These are phyloP conservation scores for Podarcis lilfordi DNA, from an alignment of 2,797 vertebrate genomes.

Conservation along the genomic window DNA sequence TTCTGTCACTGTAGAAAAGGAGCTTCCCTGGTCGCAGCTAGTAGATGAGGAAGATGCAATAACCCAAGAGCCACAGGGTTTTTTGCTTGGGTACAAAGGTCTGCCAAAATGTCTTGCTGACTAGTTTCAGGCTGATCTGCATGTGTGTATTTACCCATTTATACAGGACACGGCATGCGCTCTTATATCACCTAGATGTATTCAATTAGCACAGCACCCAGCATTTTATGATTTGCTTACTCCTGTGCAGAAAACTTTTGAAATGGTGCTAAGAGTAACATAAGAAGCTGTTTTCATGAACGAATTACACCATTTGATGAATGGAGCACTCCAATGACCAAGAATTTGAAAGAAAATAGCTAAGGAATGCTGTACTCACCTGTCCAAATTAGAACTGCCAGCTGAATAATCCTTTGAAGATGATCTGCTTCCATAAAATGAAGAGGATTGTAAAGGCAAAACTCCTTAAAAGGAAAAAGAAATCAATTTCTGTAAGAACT, in stretches of 20 bases:
- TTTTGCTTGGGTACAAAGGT: not conserved
- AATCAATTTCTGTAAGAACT: not conserved
- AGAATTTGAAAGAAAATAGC: conserved; percentile 16
- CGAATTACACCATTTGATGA: not conserved
- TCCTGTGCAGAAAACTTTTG: not conserved
- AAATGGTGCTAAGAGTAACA: not conserved
- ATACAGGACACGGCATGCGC: not conserved
- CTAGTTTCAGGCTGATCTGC: not conserved
- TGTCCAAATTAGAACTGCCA: conserved; percentile 87
- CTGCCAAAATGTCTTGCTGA: not conserved
- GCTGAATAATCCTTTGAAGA: conserved; percentile 89
- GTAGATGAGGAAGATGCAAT: not conserved
- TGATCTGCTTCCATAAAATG: conserved; percentile 91
- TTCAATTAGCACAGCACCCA: not conserved
- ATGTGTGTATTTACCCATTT: not conserved
- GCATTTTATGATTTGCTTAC: not conserved
- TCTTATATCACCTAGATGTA: not conserved
- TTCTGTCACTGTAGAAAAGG: not conserved
- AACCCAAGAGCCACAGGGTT: not conserved
- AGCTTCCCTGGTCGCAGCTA: not conserved
- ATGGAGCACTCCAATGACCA: conserved; percentile 11
- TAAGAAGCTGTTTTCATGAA: not conserved
- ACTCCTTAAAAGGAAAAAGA: conserved; percentile 77
- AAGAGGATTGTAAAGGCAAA: conserved; percentile 90
- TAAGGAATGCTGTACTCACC: conserved; percentile 76